Percentiles rank a stretch among this genome's conserved stretches.
Conservation (phyloP, 2,888 invertebrate genomes). For the Melinopterus prodromus region DNA sequence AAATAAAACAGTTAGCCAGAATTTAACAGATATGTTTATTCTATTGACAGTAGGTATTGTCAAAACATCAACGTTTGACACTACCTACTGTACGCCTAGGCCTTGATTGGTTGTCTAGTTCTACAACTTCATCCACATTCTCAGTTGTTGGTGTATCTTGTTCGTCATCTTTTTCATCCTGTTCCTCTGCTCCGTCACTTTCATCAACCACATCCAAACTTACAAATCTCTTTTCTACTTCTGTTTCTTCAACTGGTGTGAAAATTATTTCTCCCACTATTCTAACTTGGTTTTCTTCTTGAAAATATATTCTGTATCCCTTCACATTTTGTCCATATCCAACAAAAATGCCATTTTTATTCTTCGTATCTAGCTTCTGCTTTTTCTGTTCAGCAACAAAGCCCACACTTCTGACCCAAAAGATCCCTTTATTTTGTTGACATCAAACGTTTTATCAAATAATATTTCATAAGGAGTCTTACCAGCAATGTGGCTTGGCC, state of each 20-base stretch:
- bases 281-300: slow-evolving; percentile 39
- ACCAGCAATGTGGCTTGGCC: slow-evolving; percentile 25
- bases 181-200: neutral
- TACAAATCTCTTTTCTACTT: slow-evolving; percentile 9
- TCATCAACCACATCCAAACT: neutral
- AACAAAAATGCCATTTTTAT: slow-evolving; percentile 39
- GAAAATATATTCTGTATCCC: slow-evolving; percentile 41
- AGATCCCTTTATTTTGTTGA: slow-evolving; percentile 36
- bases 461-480: slow-evolving; percentile 54
- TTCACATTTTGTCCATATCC: slow-evolving; percentile 39
- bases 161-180: neutral
- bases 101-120: slow-evolving; percentile 9
- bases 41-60: too few relatives aligned
- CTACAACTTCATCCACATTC: slow-evolving; percentile 13
- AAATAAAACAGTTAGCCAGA: too few relatives aligned
- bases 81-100: slow-evolving; percentile 14
- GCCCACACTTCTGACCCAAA: slow-evolving; percentile 41
- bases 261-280: slow-evolving; percentile 43
- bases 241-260: slow-evolving; percentile 15
- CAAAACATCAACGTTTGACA: too few relatives aligned
- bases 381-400: slow-evolving; percentile 41
- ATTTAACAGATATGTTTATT: too few relatives aligned
- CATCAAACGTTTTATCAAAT: slow-evolving; percentile 42
- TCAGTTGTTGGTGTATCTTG: neutral
- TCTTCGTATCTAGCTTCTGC: slow-evolving; percentile 40